phyloP scores from a whole-genome alignment of 2,113 vertebrate genomes.

The Sylvia atricapilla region DNA sequence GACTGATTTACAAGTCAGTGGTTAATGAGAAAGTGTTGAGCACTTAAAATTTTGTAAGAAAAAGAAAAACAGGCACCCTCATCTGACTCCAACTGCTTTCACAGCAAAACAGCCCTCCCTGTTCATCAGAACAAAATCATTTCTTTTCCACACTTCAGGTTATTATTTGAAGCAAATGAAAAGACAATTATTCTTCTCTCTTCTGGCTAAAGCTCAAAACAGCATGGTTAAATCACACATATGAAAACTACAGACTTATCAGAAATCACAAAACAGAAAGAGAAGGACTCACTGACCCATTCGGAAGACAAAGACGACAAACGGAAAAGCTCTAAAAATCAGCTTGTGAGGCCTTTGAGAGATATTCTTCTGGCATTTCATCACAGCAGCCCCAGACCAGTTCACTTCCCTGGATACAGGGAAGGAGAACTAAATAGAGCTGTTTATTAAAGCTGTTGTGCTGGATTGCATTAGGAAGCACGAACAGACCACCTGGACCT shows the following conservation, averaged over 20 bases:
- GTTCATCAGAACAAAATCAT: slow-evolving; percentile 56
- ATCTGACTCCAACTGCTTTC: slow-evolving; percentile 39
- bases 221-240: slow-evolving; percentile 60
- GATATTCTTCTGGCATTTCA: slow-evolving; percentile 85
- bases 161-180: slow-evolving; percentile 76
- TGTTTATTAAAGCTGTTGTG: slow-evolving; percentile 86
- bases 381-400: slow-evolving; percentile 81
- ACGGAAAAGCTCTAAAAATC: slow-evolving; percentile 81
- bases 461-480: slow-evolving; percentile 82
- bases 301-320: slow-evolving; percentile 86
- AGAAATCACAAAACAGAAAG: slow-evolving; percentile 74
- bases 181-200: slow-evolving; percentile 69
- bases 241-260: slow-evolving; percentile 67
- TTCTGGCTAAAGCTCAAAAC: slow-evolving; percentile 56
- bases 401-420: slow-evolving; percentile 81
- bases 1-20: slow-evolving; percentile 58
- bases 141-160: slow-evolving; percentile 59
- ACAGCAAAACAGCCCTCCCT: slow-evolving; percentile 64
- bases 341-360: slow-evolving; percentile 83
- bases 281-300: slow-evolving; percentile 86
- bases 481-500: slow-evolving; percentile 83
- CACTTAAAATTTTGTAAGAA: slow-evolving; percentile 50
- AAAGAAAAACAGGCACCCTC: slow-evolving; percentile 25
- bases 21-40: slow-evolving; percentile 53
- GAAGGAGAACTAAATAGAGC: slow-evolving; percentile 84